A percentile compares a stretch with the other conserved stretches of the same genome.
Conservation (phyloP, 2,888 invertebrate genomes). For the Callyntrura guangdongensis region DNA sequence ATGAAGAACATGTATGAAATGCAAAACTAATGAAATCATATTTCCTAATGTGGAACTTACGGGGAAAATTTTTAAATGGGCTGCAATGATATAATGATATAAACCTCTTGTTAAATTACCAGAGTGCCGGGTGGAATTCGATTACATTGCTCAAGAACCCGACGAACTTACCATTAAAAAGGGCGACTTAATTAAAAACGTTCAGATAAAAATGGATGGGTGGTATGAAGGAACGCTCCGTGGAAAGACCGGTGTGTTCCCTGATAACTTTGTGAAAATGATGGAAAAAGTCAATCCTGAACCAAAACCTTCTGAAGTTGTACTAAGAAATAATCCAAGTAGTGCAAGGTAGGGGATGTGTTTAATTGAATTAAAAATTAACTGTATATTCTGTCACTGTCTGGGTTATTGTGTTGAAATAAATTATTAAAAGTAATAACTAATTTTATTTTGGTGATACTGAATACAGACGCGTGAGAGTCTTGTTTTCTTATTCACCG, state of each 20-base stretch:
- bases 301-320: conserved; percentile 50
- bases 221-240: conserved; percentile 97
- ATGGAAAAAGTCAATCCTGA: conserved; percentile 76
- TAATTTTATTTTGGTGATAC: not conserved
- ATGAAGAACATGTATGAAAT: no score
- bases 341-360: conserved; percentile 59
- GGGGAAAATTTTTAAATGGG: no score
- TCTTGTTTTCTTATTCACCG: conserved; percentile 96
- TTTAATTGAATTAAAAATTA: not conserved
- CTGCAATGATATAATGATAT: no score
- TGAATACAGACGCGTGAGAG: conserved; percentile 90
- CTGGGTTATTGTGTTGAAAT: not conserved
- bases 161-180: conserved; percentile 94
- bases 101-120: no score
- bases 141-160: conserved; percentile 93
- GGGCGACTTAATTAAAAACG: conserved; percentile 94
- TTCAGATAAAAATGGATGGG: conserved; percentile 92
- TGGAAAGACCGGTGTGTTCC: conserved; percentile 92
- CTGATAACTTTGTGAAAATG: conserved; percentile 95
- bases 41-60: no score
- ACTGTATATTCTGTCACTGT: no score
- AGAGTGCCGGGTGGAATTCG: conserved; percentile 90
- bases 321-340: conserved; percentile 57
- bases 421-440: no score
- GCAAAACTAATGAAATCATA: no score